Evolutionary conservation across 2,113 vertebrate species (phyloP).

Genomic region (Caretta caretta): DNA sequence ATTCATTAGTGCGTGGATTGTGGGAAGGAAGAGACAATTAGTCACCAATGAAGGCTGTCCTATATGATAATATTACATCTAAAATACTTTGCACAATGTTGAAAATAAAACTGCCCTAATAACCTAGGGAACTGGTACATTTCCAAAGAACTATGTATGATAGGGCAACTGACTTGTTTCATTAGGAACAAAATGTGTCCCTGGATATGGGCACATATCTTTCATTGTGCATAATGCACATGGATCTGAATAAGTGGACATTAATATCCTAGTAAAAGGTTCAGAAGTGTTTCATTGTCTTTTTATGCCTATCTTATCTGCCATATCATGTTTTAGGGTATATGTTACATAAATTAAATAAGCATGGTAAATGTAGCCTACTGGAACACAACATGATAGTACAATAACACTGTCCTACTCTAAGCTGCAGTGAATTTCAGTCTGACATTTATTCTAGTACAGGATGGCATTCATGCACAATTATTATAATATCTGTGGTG

Average conservation of each 20-base stretch:
- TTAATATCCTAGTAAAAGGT: not conserved
- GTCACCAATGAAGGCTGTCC: not conserved
- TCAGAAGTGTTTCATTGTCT: not conserved
- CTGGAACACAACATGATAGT: not conserved
- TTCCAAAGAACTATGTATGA: not conserved
- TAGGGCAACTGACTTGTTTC: not conserved
- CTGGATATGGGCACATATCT: not conserved
- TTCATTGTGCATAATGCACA: not conserved
- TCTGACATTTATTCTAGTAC: not conserved
- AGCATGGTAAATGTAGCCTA: not conserved
- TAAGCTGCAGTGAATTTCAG: not conserved
- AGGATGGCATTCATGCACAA: not conserved
- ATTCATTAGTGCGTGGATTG: not conserved
- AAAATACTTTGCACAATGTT: not conserved
- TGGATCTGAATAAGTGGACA: not conserved
- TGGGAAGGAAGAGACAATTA: not conserved
- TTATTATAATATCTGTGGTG: accelerated
- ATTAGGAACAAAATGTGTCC: not conserved
- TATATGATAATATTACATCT: not conserved
- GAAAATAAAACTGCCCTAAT: not conserved
- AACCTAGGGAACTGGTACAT: not conserved
- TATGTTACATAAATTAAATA: not conserved
- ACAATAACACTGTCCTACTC: not conserved
- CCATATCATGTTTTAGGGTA: not conserved
- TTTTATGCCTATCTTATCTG: not conserved